These are phyloP conservation scores for Chloropsis hardwickii DNA, from an alignment of 2,113 vertebrate species.

Conservation along the genomic window DNA sequence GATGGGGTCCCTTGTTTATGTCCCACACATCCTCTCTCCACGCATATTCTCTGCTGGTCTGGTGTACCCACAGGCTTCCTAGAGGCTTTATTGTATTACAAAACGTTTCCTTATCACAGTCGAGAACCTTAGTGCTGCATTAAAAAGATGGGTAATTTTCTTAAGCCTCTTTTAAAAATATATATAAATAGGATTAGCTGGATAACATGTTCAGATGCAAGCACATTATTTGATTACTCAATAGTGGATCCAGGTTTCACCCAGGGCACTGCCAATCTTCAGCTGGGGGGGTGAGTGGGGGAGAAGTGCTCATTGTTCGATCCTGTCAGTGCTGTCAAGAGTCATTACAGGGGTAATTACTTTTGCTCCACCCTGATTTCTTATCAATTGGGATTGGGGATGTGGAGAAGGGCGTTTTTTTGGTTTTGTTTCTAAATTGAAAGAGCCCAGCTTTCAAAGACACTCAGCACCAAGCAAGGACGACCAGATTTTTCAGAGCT, in stretches of 20 bases:
- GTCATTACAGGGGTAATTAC: constrained; percentile 72
- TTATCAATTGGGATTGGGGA: neutral
- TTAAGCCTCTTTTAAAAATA: constrained; percentile 78
- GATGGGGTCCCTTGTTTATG: constrained; percentile 60
- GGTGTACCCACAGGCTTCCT: constrained; percentile 74
- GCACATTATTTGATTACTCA: constrained; percentile 78
- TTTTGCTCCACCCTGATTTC: constrained; percentile 60
- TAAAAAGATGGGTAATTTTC: constrained; percentile 81
- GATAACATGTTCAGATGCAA: constrained; percentile 79
- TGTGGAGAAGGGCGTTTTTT: neutral
- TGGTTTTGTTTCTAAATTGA: constrained; percentile 42
- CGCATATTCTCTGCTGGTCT: constrained; percentile 28
- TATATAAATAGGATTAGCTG: constrained; percentile 79
- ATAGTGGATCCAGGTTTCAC: constrained; percentile 74
- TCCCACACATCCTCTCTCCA: constrained; percentile 65
- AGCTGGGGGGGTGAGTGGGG: neutral
- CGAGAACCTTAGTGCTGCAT: constrained; percentile 76
- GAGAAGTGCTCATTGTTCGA: constrained; percentile 70
- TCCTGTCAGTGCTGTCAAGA: constrained; percentile 76
- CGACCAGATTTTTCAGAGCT: neutral
- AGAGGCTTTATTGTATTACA: constrained; percentile 78
- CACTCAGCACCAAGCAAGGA: neutral
- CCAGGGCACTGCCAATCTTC: constrained; percentile 73
- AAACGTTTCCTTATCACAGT: constrained; percentile 77
- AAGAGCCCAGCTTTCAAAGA: constrained; percentile 20